phyloP scores from a whole-genome alignment of 2,797 vertebrate genomes.

The Sebastiscus tertius region DNA sequence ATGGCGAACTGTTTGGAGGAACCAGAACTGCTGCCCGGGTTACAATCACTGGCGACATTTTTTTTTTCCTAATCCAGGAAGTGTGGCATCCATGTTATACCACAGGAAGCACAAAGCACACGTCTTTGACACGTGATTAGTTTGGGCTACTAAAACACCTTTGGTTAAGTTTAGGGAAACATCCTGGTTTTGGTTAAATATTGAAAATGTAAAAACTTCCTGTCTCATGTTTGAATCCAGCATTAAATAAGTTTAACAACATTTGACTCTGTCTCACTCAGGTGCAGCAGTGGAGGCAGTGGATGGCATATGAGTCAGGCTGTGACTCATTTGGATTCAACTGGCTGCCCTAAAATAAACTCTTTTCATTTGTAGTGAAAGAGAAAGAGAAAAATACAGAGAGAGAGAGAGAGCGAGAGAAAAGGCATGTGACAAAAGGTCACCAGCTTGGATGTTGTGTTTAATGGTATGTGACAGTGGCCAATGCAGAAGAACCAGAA shows the following conservation, averaged over 20 bases:
- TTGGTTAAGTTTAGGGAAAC: not conserved
- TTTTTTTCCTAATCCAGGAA: not conserved
- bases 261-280: constrained; percentile 29
- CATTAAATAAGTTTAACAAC: not conserved
- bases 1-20: too few relatives aligned
- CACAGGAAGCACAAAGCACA: not conserved
- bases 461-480: not conserved
- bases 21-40: too few relatives aligned
- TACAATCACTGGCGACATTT: too few relatives aligned
- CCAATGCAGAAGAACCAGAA: not conserved
- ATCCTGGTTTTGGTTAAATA: not conserved
- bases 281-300: constrained; percentile 26
- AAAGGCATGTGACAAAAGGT: not conserved
- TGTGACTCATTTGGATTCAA: constrained; percentile 47
- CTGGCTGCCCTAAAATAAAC: constrained; percentile 24
- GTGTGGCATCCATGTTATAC: not conserved
- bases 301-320: constrained; percentile 50
- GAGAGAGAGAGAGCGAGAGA: not conserved
- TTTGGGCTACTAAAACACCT: not conserved
- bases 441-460: not conserved
- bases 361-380: constrained; percentile 21
- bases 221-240: not conserved
- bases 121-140: not conserved
- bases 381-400: not conserved
- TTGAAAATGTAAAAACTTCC: not conserved